Conservation (phyloP, 1,140 invertebrate species). For the Leucophenga varia region DNA sequence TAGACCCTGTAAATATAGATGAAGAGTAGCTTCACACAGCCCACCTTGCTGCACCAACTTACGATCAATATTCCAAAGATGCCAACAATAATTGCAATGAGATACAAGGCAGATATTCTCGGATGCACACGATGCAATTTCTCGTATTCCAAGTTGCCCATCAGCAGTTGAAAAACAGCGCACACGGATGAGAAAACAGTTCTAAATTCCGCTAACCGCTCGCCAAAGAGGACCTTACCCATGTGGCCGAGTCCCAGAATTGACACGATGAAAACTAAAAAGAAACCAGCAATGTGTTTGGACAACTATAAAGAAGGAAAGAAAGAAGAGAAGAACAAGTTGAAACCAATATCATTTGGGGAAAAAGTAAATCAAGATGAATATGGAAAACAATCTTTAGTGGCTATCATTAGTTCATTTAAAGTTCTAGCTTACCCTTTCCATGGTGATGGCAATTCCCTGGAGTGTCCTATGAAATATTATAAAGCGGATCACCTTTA, state of each 20-base stretch:
- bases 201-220: background rate
- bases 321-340: too few relatives aligned
- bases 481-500: background rate
- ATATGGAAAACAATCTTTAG: too few relatives aligned
- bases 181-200: background rate
- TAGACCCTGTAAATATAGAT: conserved; percentile 3
- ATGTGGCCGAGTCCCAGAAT: background rate
- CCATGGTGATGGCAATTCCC: background rate
- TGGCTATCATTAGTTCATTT: too few relatives aligned
- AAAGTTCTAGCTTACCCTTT: conserved; percentile 1
- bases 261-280: background rate
- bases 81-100: background rate
- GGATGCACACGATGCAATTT: background rate
- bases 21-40: background rate
- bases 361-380: too few relatives aligned
- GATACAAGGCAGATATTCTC: background rate
- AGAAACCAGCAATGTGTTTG: background rate
- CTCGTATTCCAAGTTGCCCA: background rate
- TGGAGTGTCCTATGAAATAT: conserved; percentile 2
- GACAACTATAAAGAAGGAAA: background rate
- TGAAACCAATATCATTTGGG: too few relatives aligned
- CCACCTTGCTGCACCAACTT: background rate
- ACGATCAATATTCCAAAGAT: conserved; percentile 2
- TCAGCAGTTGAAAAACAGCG: background rate
- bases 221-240: conserved; percentile 1